Base-by-base conservation (phyloP, 2,888 invertebrate species). In the Drosophila siamana region DNA sequence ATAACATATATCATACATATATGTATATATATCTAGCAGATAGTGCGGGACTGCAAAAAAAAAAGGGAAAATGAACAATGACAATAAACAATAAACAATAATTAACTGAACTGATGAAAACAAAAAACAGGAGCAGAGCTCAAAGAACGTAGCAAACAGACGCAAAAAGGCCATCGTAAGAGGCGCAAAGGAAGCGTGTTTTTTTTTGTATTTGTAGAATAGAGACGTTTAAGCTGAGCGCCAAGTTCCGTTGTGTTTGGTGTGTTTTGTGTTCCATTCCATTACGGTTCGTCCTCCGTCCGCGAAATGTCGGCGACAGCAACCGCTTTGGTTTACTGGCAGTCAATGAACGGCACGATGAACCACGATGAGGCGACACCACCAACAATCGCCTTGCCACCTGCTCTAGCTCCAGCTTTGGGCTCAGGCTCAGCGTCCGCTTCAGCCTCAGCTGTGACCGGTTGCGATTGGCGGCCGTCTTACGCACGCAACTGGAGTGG, bases 241-340 rank as follows among this genome's bases (percentile, higher is more conserved):
- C 1, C 4, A 0, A 11, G 30, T 33, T 33, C 5, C 30, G 30
- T 11, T 57, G 30, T 57, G 30, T 6, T 38, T 36, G 1, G n/a
- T n/a, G n/a, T n/a, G n/a, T 16, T 26, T 28, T 28, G 7, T 9
- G 13, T 64, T 43, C 36, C 46, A 30, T 46, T 52, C 40, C 47
- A 33, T 15, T 46, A 30, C 56, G 64, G 50, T 38, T 16, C 3
- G 15, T 33, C 8, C 50, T 38, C 22, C 3, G 15, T 33, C 8
- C 48, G 16, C 50, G 68, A 64, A 55, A 88, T 85, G 87, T 89
- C 85, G 38, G 60, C 80, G 46, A 68, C 86, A 40, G 63, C 80
- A 55, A 69, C 86, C 19, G 62, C 77, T 33, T 57, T 87, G 62
- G 55, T 89, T 59, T 87, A 79, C 59, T 89, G 88, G 89, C 88